Base-by-base conservation (phyloP, 1,140 invertebrate genomes). In the Druon quercuslanigerum region DNA sequence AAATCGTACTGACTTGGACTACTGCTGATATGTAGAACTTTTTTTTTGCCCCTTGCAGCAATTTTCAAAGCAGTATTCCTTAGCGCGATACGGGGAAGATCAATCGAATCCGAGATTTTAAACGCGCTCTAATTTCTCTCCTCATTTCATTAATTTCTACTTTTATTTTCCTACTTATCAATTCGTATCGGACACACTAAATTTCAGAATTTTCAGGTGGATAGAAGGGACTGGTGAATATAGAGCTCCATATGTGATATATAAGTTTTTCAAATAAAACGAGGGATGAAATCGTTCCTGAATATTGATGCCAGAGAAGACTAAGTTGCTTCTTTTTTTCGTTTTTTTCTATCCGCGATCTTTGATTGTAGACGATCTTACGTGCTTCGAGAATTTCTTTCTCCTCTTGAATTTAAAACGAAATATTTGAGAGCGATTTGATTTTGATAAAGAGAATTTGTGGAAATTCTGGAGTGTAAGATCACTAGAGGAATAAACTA, bases 401-500 rank as follows among this genome's bases (percentile, higher is more conserved):
- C 85, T 88, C 83, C 85, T 84, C 86, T 86, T 85, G 78, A 81
- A 83, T 86, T 79, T 60, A 76, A 19, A 1, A 19, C 4, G 17
- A 54, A 9, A 3, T 33, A 33, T 33, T 33, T 33, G 25, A 33
- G 1, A 25, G 1, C 40, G 40, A 46, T 46, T 9, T 46, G 9
- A 9, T 46, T 46, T 46, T 11, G 7, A n/a, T n/a, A 46, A 9
- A 46, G 7, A 46, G 8, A 46, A 46, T 0, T 9, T 46, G 9
- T 46, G 40, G 7, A 46, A 11, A 5, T 46, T 46, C 40, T 11
- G 1, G 9, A 46, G 7, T 46, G 7, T 46, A 2, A 46, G 40
- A 11, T 9, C 5, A 11, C 40, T 9, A 46, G 40, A 46, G 40
- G 40, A 46, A n/a, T n/a, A n/a, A 9, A 9, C 9, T 46, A 46